Percentiles rank a stretch among this genome's conserved stretches.
Conservation (phyloP, 2,888 invertebrate genomes). For the Lapara coniferarum region DNA sequence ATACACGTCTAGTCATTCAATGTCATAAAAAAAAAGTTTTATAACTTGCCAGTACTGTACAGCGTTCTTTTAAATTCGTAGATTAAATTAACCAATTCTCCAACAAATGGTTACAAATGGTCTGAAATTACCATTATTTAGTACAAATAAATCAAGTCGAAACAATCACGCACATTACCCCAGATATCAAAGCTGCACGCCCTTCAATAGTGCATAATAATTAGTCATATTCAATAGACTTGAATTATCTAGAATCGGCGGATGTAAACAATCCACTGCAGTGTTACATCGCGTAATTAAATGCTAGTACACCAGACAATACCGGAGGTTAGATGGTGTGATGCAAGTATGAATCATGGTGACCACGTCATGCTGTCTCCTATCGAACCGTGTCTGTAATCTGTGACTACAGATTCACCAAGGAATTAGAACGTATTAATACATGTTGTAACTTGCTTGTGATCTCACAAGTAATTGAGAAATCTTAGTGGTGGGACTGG, state of each 20-base stretch:
- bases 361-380: conserved; percentile 7
- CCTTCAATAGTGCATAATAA: conserved; percentile 4
- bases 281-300: background rate
- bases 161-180: background rate
- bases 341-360: conserved; percentile 19
- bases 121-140: too few species aligned
- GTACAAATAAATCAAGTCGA: background rate
- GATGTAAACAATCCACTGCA: background rate
- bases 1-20: too few species aligned
- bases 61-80: too few species aligned
- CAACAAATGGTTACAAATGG: too few species aligned
- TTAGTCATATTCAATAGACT: background rate
- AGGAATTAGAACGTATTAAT: too few species aligned
- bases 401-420: too few species aligned
- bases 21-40: too few species aligned
- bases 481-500: too few species aligned
- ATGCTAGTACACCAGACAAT: conserved; percentile 3
- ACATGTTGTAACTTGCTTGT: too few species aligned
- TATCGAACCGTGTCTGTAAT: background rate
- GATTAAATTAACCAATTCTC: too few species aligned
- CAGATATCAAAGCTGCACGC: background rate
- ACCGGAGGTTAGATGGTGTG: conserved; percentile 2
- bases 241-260: conserved; percentile 10
- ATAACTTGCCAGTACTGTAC: too few species aligned
- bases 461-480: too few species aligned